Evolutionary conservation across 2,888 invertebrate species (phyloP).

Genomic region (Gnatocerus cornutus): DNA sequence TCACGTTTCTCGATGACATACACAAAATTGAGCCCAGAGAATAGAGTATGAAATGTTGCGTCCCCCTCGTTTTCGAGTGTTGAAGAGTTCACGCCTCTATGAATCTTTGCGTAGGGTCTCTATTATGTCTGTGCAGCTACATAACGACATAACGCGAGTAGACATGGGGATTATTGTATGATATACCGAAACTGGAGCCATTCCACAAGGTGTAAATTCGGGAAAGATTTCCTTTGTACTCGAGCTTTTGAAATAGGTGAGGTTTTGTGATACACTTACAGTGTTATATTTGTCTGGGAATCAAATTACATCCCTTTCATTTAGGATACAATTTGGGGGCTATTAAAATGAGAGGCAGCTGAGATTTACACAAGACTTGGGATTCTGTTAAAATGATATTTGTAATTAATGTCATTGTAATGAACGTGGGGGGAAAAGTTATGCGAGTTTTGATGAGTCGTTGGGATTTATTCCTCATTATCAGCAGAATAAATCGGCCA

Average conservation of each 20-base stretch:
- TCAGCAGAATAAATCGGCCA: conserved; percentile 63
- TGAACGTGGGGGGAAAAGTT: too few species aligned
- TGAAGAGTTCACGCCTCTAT: conserved; percentile 58
- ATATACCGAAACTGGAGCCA: conserved; percentile 56
- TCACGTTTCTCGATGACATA: conserved; percentile 71
- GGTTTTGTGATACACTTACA: conserved; percentile 64
- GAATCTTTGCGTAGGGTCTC: conserved; percentile 54
- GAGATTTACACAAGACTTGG: conserved; percentile 1
- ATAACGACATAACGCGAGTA: conserved; percentile 60
- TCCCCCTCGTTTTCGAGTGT: conserved; percentile 57
- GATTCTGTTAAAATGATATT: conserved; percentile 3
- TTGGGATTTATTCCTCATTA: conserved; percentile 58
- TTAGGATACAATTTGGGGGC: conserved; percentile 28
- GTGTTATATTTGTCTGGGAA: conserved; percentile 57
- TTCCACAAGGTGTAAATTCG: conserved; percentile 61
- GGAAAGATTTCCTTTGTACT: conserved; percentile 60
- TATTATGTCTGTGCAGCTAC: conserved; percentile 59
- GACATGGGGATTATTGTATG: conserved; percentile 61
- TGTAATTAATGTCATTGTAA: background rate
- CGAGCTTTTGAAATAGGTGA: conserved; percentile 60
- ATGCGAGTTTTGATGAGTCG: conserved; percentile 50
- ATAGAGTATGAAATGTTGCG: conserved; percentile 65
- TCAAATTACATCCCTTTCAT: conserved; percentile 53
- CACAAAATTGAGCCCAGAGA: conserved; percentile 68
- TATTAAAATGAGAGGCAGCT: conserved; percentile 38